Conservation (phyloP, 1,140 invertebrate species). For the Rhyzopertha dominica region DNA sequence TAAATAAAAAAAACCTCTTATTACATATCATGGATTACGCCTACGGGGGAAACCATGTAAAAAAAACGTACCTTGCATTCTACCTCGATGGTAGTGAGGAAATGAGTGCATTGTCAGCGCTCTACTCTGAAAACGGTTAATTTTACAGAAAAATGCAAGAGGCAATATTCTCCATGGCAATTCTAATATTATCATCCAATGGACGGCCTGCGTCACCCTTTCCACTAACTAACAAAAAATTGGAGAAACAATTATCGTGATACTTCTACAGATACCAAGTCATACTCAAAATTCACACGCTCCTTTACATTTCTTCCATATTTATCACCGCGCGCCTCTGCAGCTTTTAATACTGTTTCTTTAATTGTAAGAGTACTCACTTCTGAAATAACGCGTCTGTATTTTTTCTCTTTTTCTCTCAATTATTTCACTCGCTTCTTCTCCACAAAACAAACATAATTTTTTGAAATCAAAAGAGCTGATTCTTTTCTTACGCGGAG, state of each 20-base stretch:
- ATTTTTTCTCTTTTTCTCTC: constrained; percentile 31
- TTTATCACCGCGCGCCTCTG: constrained; percentile 37
- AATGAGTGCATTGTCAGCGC: constrained; percentile 2
- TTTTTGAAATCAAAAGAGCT: constrained; percentile 11
- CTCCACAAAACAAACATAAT: no score
- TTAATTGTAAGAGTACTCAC: constrained; percentile 41
- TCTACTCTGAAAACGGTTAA: constrained; percentile 6
- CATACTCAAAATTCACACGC: constrained; percentile 35
- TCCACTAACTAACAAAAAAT: constrained; percentile 31
- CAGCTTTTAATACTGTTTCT: constrained; percentile 37
- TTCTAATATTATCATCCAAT: constrained; percentile 35
- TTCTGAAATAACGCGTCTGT: constrained; percentile 35
- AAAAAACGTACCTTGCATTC: constrained; percentile 6
- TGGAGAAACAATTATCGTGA: no score
- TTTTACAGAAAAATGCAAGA: constrained; percentile 9
- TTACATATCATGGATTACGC: constrained; percentile 11
- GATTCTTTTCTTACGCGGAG: constrained; percentile 8
- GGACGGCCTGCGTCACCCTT: constrained; percentile 23
- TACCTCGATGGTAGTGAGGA: constrained; percentile 9
- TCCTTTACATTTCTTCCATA: constrained; percentile 38
- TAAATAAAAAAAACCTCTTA: constrained; percentile 12
- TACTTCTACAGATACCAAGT: constrained; percentile 41
- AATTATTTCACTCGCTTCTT: no score
- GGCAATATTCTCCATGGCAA: constrained; percentile 39
- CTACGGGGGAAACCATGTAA: constrained; percentile 11